Conservation (phyloP, 2,113 vertebrate species). For the Chamaea fasciata region DNA sequence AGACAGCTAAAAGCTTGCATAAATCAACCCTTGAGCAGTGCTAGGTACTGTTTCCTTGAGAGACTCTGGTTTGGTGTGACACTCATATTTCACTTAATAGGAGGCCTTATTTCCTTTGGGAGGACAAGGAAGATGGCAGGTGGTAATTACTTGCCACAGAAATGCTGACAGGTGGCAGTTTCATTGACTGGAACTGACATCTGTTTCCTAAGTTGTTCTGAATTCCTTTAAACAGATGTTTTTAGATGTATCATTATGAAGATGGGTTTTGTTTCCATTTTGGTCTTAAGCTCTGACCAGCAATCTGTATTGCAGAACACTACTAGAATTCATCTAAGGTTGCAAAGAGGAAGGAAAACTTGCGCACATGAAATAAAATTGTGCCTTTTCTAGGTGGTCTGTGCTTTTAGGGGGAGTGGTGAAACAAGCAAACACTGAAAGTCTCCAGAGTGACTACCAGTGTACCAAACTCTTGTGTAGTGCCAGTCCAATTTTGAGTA, state of each 20-base stretch:
- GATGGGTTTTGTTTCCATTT: neutral
- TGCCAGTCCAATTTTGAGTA: neutral
- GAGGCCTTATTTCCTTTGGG: neutral
- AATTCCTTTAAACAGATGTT: conserved; percentile 9
- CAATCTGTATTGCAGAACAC: neutral
- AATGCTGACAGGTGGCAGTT: conserved; percentile 46
- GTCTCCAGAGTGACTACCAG: neutral
- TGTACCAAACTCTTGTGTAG: neutral
- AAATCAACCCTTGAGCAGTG: neutral
- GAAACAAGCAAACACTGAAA: neutral
- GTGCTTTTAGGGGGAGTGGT: neutral
- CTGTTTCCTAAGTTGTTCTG: conserved; percentile 4
- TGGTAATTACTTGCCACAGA: conserved; percentile 41
- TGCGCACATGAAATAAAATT: neutral
- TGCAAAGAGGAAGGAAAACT: neutral
- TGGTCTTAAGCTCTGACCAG: neutral
- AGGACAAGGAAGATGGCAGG: neutral
- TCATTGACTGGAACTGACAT: conserved; percentile 25
- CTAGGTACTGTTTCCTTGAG: neutral
- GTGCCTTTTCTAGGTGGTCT: neutral
- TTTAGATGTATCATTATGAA: neutral
- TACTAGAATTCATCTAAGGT: neutral
- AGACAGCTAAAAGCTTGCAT: neutral
- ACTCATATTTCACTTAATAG: neutral
- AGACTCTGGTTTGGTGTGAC: neutral